Evolutionary conservation across 2,113 vertebrate species (phyloP), one percentile per base, ranked within the genome.

Genomic region (Gopherus flavomarginatus): DNA sequence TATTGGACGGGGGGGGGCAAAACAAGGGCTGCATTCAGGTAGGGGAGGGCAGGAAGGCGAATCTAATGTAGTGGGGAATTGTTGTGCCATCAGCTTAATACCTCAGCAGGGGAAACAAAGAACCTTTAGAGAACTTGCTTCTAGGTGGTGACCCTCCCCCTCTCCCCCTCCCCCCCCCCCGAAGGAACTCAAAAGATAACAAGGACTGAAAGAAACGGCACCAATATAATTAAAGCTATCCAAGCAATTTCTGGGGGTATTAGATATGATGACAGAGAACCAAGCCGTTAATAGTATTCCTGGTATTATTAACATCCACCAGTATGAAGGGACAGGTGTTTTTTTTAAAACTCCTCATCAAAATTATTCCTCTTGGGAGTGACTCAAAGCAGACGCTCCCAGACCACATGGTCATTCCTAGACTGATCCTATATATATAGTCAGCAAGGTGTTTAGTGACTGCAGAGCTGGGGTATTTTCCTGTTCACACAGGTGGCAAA

Each of bases 31-130:
- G 93, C 96, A 90, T 98, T 98, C 96, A 98, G 96, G 87, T 85
- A 89, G 49, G 65, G 94, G 50, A 80, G 81, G 90, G 92, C 91
- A 88, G 97, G 93, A 89, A 95, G 96, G 92, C 17, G 42, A 96
- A 94, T 86, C 92, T 1, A 94, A 94, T 14, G 83, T 85, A 93
- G 96, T 65, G 3, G n/a, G 77, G 77, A 93, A 95, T 92, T 94
- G 96, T 97, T 97, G 95, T 98, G 94, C 96, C 97, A 98, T 96
- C 98, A 89, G 90, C 96, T 95, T 96, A 94, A 97, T 97, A 98
- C 98, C 98, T 98, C 97, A 29, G 4, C 90, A 5, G 75, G 59
- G 95, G 94, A 97, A 98, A 98, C 98, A 98, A 98, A 98, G 95
- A 95, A 42, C 92, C 97, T 97, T 97, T 95, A 97, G 97, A 97